These are phyloP conservation scores for Odocoileus hemionus DNA, from an alignment of 2,113 vertebrate genomes.

Conservation along the genomic window DNA sequence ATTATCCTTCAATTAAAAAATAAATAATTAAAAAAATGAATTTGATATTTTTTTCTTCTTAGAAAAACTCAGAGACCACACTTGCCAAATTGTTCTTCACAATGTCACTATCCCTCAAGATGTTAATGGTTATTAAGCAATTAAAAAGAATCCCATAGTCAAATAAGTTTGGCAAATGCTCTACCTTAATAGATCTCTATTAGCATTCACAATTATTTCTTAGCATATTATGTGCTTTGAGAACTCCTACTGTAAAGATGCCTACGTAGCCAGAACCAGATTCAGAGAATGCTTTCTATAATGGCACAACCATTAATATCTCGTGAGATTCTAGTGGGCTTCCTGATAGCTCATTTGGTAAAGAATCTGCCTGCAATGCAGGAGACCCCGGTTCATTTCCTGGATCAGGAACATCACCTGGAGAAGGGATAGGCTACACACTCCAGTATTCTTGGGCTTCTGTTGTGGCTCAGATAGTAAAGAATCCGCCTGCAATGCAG, in stretches of 20 bases:
- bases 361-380: not conserved
- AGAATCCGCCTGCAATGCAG: not conserved
- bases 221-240: not conserved
- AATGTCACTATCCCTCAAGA: not conserved
- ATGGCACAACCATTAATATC: not conserved
- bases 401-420: not conserved
- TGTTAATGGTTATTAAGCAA: not conserved
- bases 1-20: not conserved
- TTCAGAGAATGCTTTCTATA: not conserved
- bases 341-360: not conserved
- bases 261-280: not conserved
- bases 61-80: not conserved
- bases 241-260: not conserved
- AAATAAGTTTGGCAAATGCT: not conserved
- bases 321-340: slow-evolving; percentile 1
- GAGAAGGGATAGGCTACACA: not conserved
- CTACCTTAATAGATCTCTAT: not conserved
- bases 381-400: not conserved
- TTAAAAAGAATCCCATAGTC: not conserved
- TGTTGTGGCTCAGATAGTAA: not conserved
- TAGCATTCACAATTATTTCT: not conserved
- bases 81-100: not conserved
- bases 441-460: not conserved
- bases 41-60: not conserved
- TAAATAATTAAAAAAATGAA: not conserved